Evolutionary conservation across 1,140 invertebrate genomes (phyloP), one percentile per base, ranked within the genome.

Genomic region (Cydia strobilella): DNA sequence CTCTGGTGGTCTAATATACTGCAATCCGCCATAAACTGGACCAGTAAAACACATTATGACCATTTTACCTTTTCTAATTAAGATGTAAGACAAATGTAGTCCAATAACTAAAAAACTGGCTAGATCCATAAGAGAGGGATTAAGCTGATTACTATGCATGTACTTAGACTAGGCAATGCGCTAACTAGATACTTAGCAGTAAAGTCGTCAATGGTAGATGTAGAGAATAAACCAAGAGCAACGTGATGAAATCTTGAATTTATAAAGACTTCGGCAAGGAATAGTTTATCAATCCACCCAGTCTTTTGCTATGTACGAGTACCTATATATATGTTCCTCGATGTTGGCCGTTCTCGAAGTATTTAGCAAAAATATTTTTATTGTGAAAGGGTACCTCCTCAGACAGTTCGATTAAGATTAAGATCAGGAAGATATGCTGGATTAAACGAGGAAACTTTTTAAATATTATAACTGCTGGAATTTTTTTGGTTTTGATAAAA

Each of bases 11-110:
- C 54, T 23, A 59, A 59, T 23, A 23, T 23, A 59, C 54, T 10
- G 54, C 54, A 20, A 59, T 59, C 54, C 54, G 54, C 54, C 54
- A 59, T 59, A 23, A 59, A 59, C 18, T 23, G 54, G 20, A 59
- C 54, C 20, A 59, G 54, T 23, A 59, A 59, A 59, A 59, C 54
- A 59, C 54, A 59, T 59, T 23, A 59, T 59, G 54, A 59, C 54
- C 54, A 59, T 59, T 59, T 59, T 59, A 59, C 54, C 18, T 23
- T 59, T 59, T 59, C 54, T 59, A 59, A 59, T 59, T 59, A 59
- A 59, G 54, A 59, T 59, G 54, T 59, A 59, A 59, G 54, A 20
- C 54, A 59, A 59, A 59, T 59, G 20, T 59, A 59, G 54, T 59
- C 20, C 54, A 59, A 59, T 59, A 59, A 59, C 54, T 59, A 59